Conservation (phyloP, 2,113 vertebrate genomes). For the Hypomesus transpacificus region DNA sequence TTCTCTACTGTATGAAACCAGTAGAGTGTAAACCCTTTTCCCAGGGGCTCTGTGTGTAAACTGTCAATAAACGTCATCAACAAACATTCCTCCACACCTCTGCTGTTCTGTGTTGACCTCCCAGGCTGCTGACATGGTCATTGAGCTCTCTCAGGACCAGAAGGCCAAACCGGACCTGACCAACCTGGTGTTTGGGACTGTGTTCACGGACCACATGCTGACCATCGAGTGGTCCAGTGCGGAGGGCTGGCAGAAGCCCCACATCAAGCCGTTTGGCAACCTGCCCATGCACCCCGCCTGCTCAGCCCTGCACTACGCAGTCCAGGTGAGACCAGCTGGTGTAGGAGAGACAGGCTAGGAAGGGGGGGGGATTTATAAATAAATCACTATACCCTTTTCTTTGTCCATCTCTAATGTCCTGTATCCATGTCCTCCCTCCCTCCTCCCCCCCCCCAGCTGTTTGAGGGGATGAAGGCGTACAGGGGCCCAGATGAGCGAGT, state of each 20-base stretch:
- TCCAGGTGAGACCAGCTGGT: constrained; percentile 66
- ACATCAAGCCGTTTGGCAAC: constrained; percentile 79
- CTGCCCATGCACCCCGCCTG: constrained; percentile 81
- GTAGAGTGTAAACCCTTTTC: too few species aligned
- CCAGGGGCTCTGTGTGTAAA: too few species aligned
- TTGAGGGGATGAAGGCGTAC: constrained; percentile 89
- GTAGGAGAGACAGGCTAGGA: background rate
- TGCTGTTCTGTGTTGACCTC: background rate
- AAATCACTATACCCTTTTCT: background rate
- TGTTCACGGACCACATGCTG: constrained; percentile 93
- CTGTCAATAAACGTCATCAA: too few species aligned
- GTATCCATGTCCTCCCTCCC: too few species aligned
- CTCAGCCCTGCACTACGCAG: constrained; percentile 75
- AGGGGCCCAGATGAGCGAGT: constrained; percentile 79
- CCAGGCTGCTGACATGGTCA: constrained; percentile 77
- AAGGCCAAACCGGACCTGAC: constrained; percentile 77
- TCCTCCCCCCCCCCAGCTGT: constrained; percentile 67
- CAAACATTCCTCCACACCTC: too few species aligned
- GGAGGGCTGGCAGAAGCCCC: constrained; percentile 82
- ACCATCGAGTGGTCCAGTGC: constrained; percentile 77
- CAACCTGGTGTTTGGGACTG: constrained; percentile 75
- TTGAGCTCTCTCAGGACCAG: constrained; percentile 60
- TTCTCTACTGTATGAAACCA: too few species aligned
- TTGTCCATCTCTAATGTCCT: background rate
- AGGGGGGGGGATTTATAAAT: background rate